Evolutionary conservation across 1,140 invertebrate genomes (phyloP).

Genomic region (Drosophila orena): DNA sequence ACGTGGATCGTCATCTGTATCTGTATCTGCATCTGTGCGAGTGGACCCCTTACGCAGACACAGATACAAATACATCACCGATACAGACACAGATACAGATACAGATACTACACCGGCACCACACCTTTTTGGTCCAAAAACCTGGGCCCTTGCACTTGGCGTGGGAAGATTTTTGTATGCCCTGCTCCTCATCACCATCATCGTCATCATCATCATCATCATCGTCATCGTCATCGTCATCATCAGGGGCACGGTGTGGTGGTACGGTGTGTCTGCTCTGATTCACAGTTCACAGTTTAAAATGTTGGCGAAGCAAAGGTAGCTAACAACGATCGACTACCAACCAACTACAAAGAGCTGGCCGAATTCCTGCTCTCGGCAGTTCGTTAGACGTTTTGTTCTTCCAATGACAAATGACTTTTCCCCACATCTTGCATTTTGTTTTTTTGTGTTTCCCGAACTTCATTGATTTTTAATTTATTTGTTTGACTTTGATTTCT

Average conservation of each 20-base stretch:
- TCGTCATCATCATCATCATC: constrained; percentile 16
- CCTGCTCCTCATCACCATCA: constrained; percentile 40
- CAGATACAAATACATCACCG: constrained; percentile 12
- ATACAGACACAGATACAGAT: neutral
- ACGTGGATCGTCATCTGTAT: constrained; percentile 54
- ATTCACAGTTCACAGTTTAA: constrained; percentile 78
- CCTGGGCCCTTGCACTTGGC: constrained; percentile 76
- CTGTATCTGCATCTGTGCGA: constrained; percentile 38
- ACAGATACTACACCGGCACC: constrained; percentile 40
- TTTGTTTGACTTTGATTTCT: constrained; percentile 76
- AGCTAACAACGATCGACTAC: constrained; percentile 52
- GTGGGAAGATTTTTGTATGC: constrained; percentile 83
- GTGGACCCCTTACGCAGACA: constrained; percentile 36
- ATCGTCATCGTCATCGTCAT: neutral
- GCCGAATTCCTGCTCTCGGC: constrained; percentile 34
- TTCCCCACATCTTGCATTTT: constrained; percentile 45
- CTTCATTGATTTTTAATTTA: constrained; percentile 82
- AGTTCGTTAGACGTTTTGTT: constrained; percentile 82
- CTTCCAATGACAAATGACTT: constrained; percentile 79
- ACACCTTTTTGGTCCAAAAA: constrained; percentile 71
- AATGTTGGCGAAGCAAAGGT: constrained; percentile 57
- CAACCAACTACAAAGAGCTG: constrained; percentile 62
- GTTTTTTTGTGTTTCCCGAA: constrained; percentile 32
- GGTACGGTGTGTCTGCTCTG: constrained; percentile 63
- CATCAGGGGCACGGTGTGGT: constrained; percentile 7